phyloP scores from a whole-genome alignment of 2,888 invertebrate genomes.

The Bombyx huttoni region DNA sequence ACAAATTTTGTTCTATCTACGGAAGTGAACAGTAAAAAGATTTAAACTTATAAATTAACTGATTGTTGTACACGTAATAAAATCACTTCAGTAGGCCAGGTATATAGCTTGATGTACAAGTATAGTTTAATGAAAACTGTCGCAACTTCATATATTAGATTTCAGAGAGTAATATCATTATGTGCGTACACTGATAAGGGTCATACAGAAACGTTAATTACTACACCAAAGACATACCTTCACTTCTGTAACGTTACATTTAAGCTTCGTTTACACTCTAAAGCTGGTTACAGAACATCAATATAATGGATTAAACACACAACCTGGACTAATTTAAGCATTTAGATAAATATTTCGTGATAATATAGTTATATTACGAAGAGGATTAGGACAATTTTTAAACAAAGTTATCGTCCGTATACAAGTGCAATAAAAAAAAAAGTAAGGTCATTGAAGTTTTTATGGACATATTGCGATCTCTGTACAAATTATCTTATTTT shows the following conservation, averaged over 20 bases:
- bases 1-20: no score
- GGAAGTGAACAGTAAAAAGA: no score
- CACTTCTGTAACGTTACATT: neutral
- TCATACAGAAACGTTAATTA: conserved; percentile 25
- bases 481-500: no score
- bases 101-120: neutral
- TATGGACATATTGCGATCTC: no score
- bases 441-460: no score
- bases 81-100: neutral
- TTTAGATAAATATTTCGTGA: no score
- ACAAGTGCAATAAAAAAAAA: no score
- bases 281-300: neutral
- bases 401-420: no score
- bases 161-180: conserved; percentile 1
- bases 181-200: conserved; percentile 14
- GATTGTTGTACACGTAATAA: no score
- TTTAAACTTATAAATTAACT: no score
- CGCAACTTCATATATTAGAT: neutral
- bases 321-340: neutral
- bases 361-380: no score
- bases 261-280: neutral
- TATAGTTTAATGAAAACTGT: neutral
- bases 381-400: no score
- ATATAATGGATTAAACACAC: neutral
- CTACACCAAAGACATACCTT: neutral